A percentile compares a stretch with the other conserved stretches of the same genome.
Evolutionary conservation across 2,113 vertebrate genomes (phyloP).

Genomic region (Neotoma lepida): DNA sequence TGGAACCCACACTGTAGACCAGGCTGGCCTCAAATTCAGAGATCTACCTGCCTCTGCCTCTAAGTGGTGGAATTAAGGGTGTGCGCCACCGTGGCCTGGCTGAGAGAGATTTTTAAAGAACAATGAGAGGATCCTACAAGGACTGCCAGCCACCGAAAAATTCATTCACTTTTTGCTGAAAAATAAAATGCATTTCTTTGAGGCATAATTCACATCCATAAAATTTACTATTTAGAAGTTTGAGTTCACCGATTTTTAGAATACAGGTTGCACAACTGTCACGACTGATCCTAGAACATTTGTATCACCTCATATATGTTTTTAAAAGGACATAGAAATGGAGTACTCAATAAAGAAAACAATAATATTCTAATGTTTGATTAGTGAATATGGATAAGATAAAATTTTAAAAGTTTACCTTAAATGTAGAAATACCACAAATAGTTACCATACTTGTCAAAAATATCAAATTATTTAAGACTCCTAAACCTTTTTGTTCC

Average conservation of each 20-base stretch:
- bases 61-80: too few species aligned
- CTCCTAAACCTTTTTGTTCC: slow-evolving; percentile 37
- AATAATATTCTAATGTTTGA: slow-evolving; percentile 16
- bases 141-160: background rate
- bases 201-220: background rate
- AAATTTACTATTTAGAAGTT: background rate
- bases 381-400: slow-evolving; percentile 15
- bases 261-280: background rate
- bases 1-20: too few species aligned
- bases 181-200: background rate
- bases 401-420: slow-evolving; percentile 2
- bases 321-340: background rate
- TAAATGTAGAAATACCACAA: slow-evolving; percentile 13
- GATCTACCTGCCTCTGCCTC: too few species aligned
- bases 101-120: background rate
- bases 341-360: slow-evolving; percentile 44
- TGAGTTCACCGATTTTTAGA: slow-evolving; percentile 11
- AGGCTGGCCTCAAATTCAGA: too few species aligned
- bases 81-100: too few species aligned
- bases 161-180: background rate
- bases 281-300: background rate
- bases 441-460: slow-evolving; percentile 23
- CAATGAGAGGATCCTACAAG: background rate
- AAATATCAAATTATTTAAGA: slow-evolving; percentile 34
- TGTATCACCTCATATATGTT: slow-evolving; percentile 1